Evolutionary conservation across 2,797 vertebrate genomes (phyloP).

Genomic region (Enoplosus armatus): DNA sequence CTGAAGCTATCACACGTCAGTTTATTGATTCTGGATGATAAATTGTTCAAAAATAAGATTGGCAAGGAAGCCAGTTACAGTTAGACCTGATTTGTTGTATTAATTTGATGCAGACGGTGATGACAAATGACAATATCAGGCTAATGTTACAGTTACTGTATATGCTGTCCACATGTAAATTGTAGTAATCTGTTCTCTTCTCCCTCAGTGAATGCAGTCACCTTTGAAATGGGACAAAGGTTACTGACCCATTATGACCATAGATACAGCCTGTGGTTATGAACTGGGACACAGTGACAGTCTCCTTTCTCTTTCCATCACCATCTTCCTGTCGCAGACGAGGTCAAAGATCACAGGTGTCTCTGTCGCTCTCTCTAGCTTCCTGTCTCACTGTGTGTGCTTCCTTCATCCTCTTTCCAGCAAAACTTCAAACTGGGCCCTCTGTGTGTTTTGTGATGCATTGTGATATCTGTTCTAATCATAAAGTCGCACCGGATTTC

Average conservation of each 20-base stretch:
- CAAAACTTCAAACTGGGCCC: slow-evolving; percentile 50
- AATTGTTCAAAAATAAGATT: not conserved
- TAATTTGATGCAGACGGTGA: not conserved
- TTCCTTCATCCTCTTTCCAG: slow-evolving; percentile 79
- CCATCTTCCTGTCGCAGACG: slow-evolving; percentile 81
- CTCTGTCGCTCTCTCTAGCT: slow-evolving; percentile 73
- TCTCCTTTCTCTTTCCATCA: slow-evolving; percentile 72
- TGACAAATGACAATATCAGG: not conserved
- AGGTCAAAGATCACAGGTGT: slow-evolving; percentile 87
- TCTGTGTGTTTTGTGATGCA: slow-evolving; percentile 5
- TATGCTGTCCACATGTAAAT: slow-evolving; percentile 15
- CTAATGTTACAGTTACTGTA: not conserved
- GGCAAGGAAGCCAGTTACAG: not conserved
- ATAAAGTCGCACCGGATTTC: not conserved
- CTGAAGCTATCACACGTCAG: not conserved
- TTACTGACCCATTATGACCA: not conserved
- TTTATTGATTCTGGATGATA: not conserved
- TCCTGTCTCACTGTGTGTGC: slow-evolving; percentile 78
- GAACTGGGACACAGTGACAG: slow-evolving; percentile 34
- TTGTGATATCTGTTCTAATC: not conserved
- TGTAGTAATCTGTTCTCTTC: slow-evolving; percentile 11
- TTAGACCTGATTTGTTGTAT: not conserved
- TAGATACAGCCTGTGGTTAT: too few relatives aligned
- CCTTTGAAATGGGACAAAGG: slow-evolving; percentile 8
- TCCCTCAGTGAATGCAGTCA: not conserved